A percentile compares a stretch with the other conserved stretches of the same genome.
Conservation (phyloP, 1,140 invertebrate species). For the Brachionus sp. region DNA sequence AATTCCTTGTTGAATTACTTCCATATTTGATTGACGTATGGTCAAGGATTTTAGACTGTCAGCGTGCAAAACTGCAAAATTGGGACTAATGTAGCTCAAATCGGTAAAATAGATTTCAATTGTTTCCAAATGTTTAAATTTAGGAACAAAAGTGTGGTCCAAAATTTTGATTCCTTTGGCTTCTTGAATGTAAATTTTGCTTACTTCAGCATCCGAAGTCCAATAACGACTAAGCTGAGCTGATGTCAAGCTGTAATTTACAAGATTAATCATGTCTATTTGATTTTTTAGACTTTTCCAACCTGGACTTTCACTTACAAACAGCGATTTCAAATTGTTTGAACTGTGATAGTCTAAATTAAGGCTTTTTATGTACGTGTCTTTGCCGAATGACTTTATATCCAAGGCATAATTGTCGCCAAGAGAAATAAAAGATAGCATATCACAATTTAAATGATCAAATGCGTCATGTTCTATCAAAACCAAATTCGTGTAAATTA, state of each 20-base stretch:
- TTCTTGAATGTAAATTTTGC: conserved; percentile 40
- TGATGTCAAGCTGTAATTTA: conserved; percentile 6
- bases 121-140: not conserved
- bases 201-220: not conserved
- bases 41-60: conserved; percentile 11
- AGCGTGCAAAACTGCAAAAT: not conserved
- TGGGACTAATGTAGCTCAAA: not conserved
- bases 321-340: not conserved
- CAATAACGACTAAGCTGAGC: not conserved
- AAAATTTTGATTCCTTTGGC: conserved; percentile 17
- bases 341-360: conserved; percentile 32
- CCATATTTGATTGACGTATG: conserved; percentile 30
- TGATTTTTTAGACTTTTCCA: conserved; percentile 15
- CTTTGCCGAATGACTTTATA: not conserved
- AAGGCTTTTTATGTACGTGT: not conserved
- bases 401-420: conserved; percentile 26
- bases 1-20: not conserved
- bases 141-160: conserved; percentile 29
- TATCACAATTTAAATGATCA: not conserved
- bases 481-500: conserved; percentile 25
- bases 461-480: conserved; percentile 6
- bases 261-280: not conserved
- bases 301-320: not conserved
- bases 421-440: conserved; percentile 27
- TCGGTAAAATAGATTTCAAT: conserved; percentile 38